phyloP scores from a whole-genome alignment of 2,797 vertebrate genomes.

The Acanthurus lineatus region DNA sequence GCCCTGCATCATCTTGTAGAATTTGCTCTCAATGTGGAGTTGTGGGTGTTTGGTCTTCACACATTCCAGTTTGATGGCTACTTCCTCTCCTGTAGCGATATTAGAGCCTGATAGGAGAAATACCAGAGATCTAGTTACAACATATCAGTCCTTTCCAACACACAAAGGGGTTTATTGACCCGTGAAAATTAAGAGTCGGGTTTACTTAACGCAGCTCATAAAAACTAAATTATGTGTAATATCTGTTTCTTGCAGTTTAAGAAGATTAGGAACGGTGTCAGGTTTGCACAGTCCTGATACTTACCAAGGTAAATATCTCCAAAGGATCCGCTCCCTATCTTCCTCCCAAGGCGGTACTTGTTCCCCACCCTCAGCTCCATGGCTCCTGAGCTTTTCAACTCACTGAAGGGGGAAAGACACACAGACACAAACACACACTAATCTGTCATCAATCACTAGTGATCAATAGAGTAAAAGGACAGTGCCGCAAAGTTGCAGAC shows the following conservation, averaged over 20 bases:
- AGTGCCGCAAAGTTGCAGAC: constrained; percentile 65
- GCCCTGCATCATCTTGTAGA: constrained; percentile 99
- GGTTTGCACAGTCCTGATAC: constrained; percentile 36
- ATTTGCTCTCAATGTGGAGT: constrained; percentile 99
- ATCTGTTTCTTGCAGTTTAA: not conserved
- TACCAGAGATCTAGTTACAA: not conserved
- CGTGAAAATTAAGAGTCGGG: not conserved
- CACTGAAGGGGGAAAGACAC: constrained; percentile 62
- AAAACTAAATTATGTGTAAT: not conserved
- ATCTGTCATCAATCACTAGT: constrained; percentile 66
- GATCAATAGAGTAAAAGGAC: constrained; percentile 70
- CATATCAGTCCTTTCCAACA: not conserved
- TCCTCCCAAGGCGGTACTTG: constrained; percentile 96
- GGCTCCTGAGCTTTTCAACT: constrained; percentile 77
- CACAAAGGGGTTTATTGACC: not conserved
- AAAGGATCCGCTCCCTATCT: constrained; percentile 98
- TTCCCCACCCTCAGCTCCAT: constrained; percentile 99
- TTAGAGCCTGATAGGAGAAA: constrained; percentile 89
- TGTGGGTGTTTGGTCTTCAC: constrained; percentile 99
- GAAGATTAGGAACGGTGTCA: not conserved
- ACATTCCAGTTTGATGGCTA: constrained; percentile 98
- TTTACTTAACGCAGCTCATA: not conserved
- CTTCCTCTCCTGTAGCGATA: constrained; percentile 97
- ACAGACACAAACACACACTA: constrained; percentile 41
- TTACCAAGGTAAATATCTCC: constrained; percentile 98